Evolutionary conservation across 2,113 vertebrate genomes (phyloP).

Genomic region (Halcyon senegalensis): DNA sequence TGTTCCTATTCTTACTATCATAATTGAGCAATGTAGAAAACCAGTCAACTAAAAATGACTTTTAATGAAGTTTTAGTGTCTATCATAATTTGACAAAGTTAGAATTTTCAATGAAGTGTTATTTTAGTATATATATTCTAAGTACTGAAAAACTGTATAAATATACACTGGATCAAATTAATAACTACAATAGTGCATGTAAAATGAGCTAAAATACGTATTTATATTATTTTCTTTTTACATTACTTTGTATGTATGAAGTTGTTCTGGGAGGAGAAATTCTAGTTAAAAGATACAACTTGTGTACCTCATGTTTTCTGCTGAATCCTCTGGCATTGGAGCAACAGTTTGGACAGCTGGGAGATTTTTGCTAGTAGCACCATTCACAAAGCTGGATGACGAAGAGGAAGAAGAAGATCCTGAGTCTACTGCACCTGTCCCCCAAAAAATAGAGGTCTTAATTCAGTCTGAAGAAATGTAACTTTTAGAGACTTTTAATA

Average conservation of each 20-base stretch:
- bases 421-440: constrained; percentile 90
- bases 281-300: not conserved
- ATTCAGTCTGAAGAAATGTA: constrained; percentile 57
- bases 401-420: constrained; percentile 92
- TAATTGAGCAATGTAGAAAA: not conserved
- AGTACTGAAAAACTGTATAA: not conserved
- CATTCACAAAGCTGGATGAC: constrained; percentile 97
- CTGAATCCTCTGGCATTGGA: constrained; percentile 96
- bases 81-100: not conserved
- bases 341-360: constrained; percentile 96
- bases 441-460: constrained; percentile 56
- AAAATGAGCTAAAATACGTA: not conserved
- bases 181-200: not conserved
- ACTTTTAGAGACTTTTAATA: not conserved
- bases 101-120: not conserved
- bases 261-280: not conserved
- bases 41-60: not conserved
- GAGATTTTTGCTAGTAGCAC: constrained; percentile 98
- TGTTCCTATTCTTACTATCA: not conserved
- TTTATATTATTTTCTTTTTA: not conserved
- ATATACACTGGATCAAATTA: not conserved
- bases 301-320: constrained; percentile 93
- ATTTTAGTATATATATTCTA: not conserved
- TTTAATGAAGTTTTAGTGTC: not conserved
- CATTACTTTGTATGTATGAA: not conserved